Evolutionary conservation across 2,797 vertebrate genomes (phyloP).

Genomic region (Chaetodon trifasciatus): DNA sequence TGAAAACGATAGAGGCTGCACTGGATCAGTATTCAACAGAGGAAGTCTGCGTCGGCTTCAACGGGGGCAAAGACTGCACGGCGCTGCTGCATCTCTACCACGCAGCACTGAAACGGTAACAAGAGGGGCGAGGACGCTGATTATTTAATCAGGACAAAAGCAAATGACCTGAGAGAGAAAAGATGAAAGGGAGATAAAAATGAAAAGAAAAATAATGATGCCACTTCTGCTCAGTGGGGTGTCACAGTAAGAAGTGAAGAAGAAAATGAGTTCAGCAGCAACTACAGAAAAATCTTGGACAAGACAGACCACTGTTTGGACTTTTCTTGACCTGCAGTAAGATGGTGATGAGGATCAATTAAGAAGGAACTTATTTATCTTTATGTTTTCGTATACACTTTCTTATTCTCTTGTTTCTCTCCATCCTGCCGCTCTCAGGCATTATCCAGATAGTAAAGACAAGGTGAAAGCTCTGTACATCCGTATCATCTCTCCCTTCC

Average conservation of each 20-base stretch:
- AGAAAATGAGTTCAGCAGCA: conserved; percentile 20
- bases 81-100: conserved; percentile 94
- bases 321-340: conserved; percentile 27
- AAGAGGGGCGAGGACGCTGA: neutral
- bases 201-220: conserved; percentile 33
- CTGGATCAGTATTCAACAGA: conserved; percentile 87
- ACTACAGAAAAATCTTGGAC: conserved; percentile 8
- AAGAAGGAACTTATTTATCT: neutral
- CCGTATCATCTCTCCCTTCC: conserved; percentile 90
- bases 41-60: conserved; percentile 94
- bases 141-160: conserved; percentile 43
- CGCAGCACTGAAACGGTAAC: conserved; percentile 91
- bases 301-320: conserved; percentile 1
- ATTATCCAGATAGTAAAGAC: conserved; percentile 83
- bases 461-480: conserved; percentile 93
- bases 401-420: conserved; percentile 9
- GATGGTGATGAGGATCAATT: conserved; percentile 11
- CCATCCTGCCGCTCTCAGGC: conserved; percentile 79
- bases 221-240: conserved; percentile 13
- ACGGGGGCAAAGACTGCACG: conserved; percentile 98
- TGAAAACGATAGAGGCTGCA: conserved; percentile 89
- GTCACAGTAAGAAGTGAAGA: conserved; percentile 20
- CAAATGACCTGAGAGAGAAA: conserved; percentile 37
- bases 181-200: conserved; percentile 35
- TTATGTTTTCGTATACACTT: conserved; percentile 3